Percentiles rank a stretch among this genome's conserved stretches.
Evolutionary conservation across 2,888 invertebrate genomes (phyloP).

Genomic region (Xestobium rufovillosum): DNA sequence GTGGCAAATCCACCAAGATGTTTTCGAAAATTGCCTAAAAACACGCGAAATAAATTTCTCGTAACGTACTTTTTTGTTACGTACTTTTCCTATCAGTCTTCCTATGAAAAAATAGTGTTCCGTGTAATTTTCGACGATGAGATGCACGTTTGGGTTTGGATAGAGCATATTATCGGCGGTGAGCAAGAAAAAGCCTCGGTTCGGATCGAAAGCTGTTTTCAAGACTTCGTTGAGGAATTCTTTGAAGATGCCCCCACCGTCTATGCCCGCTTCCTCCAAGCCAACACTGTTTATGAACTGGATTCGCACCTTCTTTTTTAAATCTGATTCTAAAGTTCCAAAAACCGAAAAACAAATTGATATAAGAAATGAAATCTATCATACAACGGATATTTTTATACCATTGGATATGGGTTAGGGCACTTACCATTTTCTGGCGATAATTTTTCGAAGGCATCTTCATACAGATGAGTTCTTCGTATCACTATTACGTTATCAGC

Average conservation of each 20-base stretch:
- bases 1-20: conserved; percentile 85
- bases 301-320: conserved; percentile 78
- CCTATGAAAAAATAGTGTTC: conserved; percentile 94
- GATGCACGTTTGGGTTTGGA: conserved; percentile 88
- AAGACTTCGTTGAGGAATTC: conserved; percentile 92
- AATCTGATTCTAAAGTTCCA: conserved; percentile 63
- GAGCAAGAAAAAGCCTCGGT: conserved; percentile 83
- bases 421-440: conserved; percentile 76
- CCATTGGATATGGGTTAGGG: background rate
- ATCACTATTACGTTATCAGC: conserved; percentile 54
- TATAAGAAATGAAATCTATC: background rate
- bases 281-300: conserved; percentile 87
- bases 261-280: conserved; percentile 91
- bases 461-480: conserved; percentile 88
- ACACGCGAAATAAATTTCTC: conserved; percentile 5
- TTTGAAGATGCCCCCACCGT: conserved; percentile 93
- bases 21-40: conserved; percentile 87
- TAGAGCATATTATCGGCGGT: conserved; percentile 91
- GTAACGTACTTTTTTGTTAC: conserved; percentile 7
- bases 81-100: conserved; percentile 44
- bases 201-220: conserved; percentile 94
- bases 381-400: background rate
- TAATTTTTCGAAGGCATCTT: conserved; percentile 93
- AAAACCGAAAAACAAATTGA: conserved; percentile 9
- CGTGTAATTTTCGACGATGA: conserved; percentile 76